Evolutionary conservation across 2,113 vertebrate species (phyloP).

Genomic region (Etheostoma cragini): DNA sequence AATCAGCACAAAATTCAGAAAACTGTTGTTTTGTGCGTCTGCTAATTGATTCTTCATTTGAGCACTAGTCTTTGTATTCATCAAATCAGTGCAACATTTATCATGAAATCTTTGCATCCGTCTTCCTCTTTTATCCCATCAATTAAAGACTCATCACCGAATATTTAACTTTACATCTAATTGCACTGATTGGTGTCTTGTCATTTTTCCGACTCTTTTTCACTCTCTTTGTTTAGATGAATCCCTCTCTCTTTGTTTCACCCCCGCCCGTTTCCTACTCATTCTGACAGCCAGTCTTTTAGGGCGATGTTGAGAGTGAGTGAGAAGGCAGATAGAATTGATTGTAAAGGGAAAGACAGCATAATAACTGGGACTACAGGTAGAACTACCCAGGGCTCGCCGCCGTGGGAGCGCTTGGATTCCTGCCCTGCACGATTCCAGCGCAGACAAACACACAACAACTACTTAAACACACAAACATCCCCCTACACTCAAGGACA

Average conservation of each 20-base stretch:
- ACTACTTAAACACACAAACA: constrained; percentile 36
- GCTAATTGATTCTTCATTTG: no score
- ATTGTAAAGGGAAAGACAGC: constrained; percentile 43
- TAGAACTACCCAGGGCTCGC: constrained; percentile 24
- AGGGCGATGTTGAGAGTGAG: constrained; percentile 41
- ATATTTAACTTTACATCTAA: neutral
- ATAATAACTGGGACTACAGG: constrained; percentile 19
- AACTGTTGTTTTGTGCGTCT: no score
- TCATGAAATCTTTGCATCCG: neutral
- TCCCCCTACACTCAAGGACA: constrained; percentile 34
- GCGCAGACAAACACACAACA: constrained; percentile 8
- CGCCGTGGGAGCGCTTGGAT: constrained; percentile 3
- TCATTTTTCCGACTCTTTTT: neutral
- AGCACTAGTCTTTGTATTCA: neutral
- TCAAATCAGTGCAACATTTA: neutral
- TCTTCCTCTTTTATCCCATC: neutral
- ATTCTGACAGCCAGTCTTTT: constrained; percentile 45
- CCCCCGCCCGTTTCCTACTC: neutral
- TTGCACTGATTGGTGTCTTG: neutral
- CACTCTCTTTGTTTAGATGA: constrained; percentile 36
- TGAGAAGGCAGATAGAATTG: constrained; percentile 33
- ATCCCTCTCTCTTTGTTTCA: constrained; percentile 33
- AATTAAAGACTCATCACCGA: neutral
- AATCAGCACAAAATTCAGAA: neutral
- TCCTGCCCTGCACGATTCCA: constrained; percentile 4